Evolutionary conservation across 2,113 vertebrate species (phyloP), one percentile per base, ranked within the genome.

Genomic region (Xiphophorus hellerii): DNA sequence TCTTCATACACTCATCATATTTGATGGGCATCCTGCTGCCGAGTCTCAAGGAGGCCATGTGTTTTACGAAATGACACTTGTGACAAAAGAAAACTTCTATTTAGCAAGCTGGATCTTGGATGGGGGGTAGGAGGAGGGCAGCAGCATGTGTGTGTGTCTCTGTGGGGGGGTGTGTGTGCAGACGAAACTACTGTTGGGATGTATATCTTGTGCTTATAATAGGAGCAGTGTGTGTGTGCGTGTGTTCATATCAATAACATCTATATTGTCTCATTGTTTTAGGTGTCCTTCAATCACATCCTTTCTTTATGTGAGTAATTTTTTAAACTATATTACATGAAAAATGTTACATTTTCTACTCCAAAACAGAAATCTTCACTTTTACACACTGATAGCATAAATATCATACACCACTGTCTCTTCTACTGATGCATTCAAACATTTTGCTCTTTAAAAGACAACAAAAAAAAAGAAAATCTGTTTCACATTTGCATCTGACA

Each of bases 21-120:
- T 83, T 92, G 95, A 94, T 88, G 90, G 93, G 92, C 93, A 93
- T 93, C 90, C 92, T 92, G 86, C 93, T 92, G 93, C 91, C 91
- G 92, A 96, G 95, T 95, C 95, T 96, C 95, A 96, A 95, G 96
- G 92, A 91, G 92, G 89, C 90, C 86, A 84, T 90, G 89, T 89
- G 90, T 91, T 92, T 67, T 89, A 84, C 80, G 80, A 75, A 95
- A 95, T 92, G 93, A 94, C 94, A 94, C 95, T 94, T 83, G 93
- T 94, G 92, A 96, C 94, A 95, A 93, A 93, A 88, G 86, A 92
- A 92, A 91, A 88, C 83, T 93, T 95, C 94, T 85, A 96, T 85
- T 95, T 93, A 96, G 96, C 95, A 96, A 96, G 95, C 95, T 93
- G 90, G 94, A 88, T 92, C 89, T 81, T 61, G 82, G 83, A 74